Conservation (phyloP, 2,797 vertebrate species). For the Sebastolobus altivelis region DNA sequence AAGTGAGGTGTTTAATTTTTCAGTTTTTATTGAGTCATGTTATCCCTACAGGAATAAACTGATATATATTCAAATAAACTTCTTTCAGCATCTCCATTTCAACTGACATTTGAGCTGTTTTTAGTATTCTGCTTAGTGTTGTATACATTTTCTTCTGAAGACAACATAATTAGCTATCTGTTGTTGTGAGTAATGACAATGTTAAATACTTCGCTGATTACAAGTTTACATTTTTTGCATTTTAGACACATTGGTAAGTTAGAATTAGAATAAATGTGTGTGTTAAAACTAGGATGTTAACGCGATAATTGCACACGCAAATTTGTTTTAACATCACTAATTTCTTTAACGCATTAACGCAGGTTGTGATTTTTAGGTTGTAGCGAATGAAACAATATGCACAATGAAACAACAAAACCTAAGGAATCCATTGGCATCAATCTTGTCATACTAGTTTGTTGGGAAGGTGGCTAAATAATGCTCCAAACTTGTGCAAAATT, state of each 20-base stretch:
- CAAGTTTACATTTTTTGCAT: not conserved
- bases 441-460: too few relatives aligned
- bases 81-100: not conserved
- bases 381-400: too few relatives aligned
- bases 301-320: too few relatives aligned
- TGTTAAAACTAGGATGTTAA: not conserved
- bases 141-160: not conserved
- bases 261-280: not conserved
- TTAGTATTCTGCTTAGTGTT: not conserved
- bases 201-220: not conserved
- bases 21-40: slow-evolving; percentile 4
- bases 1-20: slow-evolving; percentile 15
- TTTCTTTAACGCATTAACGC: too few relatives aligned
- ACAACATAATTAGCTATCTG: not conserved
- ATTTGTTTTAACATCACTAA: too few relatives aligned
- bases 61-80: not conserved
- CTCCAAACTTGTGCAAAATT: too few relatives aligned
- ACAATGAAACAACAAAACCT: too few relatives aligned
- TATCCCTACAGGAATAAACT: not conserved
- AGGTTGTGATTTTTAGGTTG: too few relatives aligned
- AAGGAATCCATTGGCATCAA: too few relatives aligned
- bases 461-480: too few relatives aligned
- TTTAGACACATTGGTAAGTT: not conserved
- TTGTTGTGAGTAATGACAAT: not conserved
- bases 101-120: not conserved